Evolutionary conservation across 2,113 vertebrate genomes (phyloP), one percentile per base, ranked within the genome.

Genomic region (Pachycephala philippinensis): DNA sequence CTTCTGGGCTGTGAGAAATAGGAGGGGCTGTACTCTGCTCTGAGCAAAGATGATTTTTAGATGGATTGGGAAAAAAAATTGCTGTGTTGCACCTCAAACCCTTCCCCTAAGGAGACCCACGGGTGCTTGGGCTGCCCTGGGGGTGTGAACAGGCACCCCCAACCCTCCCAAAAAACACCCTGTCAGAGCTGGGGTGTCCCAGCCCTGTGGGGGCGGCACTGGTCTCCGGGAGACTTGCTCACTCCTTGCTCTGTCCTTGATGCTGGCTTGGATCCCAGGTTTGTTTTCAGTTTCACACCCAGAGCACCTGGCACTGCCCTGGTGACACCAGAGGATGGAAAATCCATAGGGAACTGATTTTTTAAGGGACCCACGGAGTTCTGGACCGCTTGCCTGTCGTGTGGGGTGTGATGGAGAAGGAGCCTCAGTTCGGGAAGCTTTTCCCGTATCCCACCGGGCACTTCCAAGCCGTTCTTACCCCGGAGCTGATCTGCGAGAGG

Each of bases 111-210:
- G 59, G 9, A 2, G 5, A 6, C 1, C 33, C 22, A 3, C 2
- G 6, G 63, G 21, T 8, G 0, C 7, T 21, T 0, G 1, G 6
- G 28, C 75, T 53, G 27, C 28, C 7, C 31, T 1, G 1, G 9
- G 14, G 2, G 4, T 26, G 63, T 11, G 40, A 54, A 1, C 31
- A 7, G 40, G 31, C 33, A 22, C 16, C 44, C 22, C 1, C 6
- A 0, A 0, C 8, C 17, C n/a, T 30, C 30, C 33, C 39, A 2
- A 13, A 2, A 1, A 0, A 8, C 16, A 16, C 8, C 4, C 1
- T 13, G 24, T 19, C 9, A 15, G 24, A 40, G 33, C 31, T 0
- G 0, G 23, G 13, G 0, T 39, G 28, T 13, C 50, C 11, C 22
- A 26, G 65, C 50, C 13, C 9, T 13, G 4, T 4, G 8, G 4